A percentile compares a stretch with the other conserved stretches of the same genome.
These are phyloP conservation scores for Scarus forsteni DNA, from an alignment of 2,797 vertebrate genomes.

Conservation along the genomic window DNA sequence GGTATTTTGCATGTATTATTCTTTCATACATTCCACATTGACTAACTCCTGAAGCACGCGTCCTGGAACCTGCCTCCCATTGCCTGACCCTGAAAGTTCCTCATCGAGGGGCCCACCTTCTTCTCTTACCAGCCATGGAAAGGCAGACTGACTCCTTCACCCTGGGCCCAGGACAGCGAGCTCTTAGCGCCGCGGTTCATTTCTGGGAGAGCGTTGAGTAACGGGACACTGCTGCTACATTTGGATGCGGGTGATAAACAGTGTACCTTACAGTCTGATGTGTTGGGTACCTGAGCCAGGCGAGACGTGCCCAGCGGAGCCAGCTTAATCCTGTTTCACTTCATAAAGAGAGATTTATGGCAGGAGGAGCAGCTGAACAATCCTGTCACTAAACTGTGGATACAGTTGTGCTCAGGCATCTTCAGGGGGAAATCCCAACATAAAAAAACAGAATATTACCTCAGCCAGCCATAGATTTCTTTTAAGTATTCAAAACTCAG, in stretches of 20 bases:
- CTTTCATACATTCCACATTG: too few species aligned
- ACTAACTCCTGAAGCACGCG: too few species aligned
- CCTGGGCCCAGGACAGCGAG: conserved; percentile 21
- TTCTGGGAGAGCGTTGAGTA: conserved; percentile 64
- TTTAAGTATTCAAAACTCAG: too few species aligned
- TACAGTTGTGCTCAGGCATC: conserved; percentile 32
- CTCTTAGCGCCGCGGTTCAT: conserved; percentile 51
- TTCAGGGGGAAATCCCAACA: background rate
- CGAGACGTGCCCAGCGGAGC: conserved; percentile 40
- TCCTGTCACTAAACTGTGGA: conserved; percentile 36
- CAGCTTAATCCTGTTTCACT: conserved; percentile 53
- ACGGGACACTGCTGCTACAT: conserved; percentile 66
- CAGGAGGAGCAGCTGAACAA: conserved; percentile 59
- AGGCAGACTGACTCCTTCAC: conserved; percentile 42
- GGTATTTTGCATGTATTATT: too few species aligned
- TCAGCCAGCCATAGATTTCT: background rate
- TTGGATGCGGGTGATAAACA: conserved; percentile 59
- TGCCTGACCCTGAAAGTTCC: too few species aligned
- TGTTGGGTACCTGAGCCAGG: conserved; percentile 60
- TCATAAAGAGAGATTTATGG: conserved; percentile 60
- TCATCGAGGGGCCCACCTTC: conserved; percentile 65
- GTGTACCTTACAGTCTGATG: conserved; percentile 44
- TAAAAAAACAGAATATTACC: background rate
- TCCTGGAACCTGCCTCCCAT: too few species aligned
- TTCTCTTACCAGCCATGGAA: conserved; percentile 65